phyloP scores from a whole-genome alignment of 2,113 vertebrate genomes.

The Azemiops feae region DNA sequence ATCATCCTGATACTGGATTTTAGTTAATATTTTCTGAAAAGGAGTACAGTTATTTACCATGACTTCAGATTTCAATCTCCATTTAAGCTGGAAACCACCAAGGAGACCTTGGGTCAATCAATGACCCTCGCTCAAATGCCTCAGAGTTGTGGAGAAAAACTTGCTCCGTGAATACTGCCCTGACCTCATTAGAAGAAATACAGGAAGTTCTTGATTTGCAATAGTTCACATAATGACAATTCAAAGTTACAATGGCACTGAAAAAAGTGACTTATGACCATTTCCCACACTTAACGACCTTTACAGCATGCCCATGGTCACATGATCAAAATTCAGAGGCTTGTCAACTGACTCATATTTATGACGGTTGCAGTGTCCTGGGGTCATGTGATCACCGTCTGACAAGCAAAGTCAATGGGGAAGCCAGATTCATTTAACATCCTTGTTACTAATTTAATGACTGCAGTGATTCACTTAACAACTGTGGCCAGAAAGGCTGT shows the following conservation, averaged over 20 bases:
- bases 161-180: neutral
- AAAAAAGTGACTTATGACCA: neutral
- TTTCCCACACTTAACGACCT: neutral
- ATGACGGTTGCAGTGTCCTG: neutral
- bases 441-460: neutral
- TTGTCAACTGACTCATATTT: neutral
- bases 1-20: neutral
- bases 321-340: neutral
- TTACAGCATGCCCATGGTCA: neutral
- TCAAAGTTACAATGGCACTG: neutral
- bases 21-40: neutral
- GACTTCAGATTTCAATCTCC: neutral
- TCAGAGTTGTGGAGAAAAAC: neutral
- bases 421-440: neutral
- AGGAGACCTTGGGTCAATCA: neutral
- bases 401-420: neutral
- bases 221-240: neutral
- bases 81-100: neutral
- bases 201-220: neutral
- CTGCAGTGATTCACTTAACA: neutral
- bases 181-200: neutral
- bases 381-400: neutral
- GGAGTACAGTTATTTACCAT: neutral
- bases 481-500: neutral
- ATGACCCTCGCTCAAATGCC: neutral